These are phyloP conservation scores for Aporrectodea caliginosa DNA, from an alignment of 1,140 invertebrate species.

Conservation along the genomic window DNA sequence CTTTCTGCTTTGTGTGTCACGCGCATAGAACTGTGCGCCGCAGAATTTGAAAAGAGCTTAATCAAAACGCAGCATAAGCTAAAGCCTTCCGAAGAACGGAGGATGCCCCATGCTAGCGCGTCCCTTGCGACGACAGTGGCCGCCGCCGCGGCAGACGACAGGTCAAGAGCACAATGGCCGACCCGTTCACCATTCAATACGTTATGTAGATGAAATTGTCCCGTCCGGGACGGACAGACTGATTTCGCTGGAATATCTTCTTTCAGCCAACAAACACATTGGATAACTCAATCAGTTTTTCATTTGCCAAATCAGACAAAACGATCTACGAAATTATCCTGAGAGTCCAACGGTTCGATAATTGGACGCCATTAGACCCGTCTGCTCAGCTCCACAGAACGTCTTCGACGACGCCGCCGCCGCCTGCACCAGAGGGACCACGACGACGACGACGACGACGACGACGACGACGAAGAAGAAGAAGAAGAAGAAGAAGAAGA, in stretches of 20 bases:
- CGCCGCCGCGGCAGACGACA: background rate
- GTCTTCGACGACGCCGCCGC: too few species aligned
- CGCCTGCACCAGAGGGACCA: too few species aligned
- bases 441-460: too few species aligned
- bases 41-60: too few species aligned
- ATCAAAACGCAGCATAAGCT: background rate
- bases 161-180: background rate
- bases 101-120: too few species aligned
- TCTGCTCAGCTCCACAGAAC: too few species aligned
- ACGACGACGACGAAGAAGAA: too few species aligned
- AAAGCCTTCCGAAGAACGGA: too few species aligned
- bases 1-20: background rate
- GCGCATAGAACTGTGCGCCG: too few species aligned
- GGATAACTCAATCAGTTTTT: background rate
- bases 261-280: constrained; percentile 1
- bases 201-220: background rate
- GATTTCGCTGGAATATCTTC: background rate
- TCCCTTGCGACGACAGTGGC: too few species aligned
- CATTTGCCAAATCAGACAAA: background rate
- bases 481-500: too few species aligned
- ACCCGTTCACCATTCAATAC: background rate
- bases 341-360: background rate
- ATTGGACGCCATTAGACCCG: background rate
- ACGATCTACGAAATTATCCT: background rate
- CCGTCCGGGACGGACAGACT: background rate